These are phyloP conservation scores for Ascaphus truei DNA, from an alignment of 2,113 vertebrate species.

Conservation along the genomic window DNA sequence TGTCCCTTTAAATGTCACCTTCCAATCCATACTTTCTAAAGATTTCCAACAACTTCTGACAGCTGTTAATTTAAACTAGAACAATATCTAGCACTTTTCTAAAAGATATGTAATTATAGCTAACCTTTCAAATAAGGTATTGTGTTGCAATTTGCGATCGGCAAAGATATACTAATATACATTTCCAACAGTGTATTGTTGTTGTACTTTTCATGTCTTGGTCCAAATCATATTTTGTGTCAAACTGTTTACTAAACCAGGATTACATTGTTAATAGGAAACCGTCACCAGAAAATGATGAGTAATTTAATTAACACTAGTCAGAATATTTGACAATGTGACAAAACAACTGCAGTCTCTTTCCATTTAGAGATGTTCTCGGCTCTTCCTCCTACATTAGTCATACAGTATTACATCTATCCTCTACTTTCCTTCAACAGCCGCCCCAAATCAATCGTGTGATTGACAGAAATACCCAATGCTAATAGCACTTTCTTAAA, in stretches of 20 bases:
- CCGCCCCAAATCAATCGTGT: slow-evolving; percentile 20
- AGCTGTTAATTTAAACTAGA: neutral
- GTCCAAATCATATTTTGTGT: slow-evolving; percentile 1
- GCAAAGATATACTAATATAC: slow-evolving; percentile 10
- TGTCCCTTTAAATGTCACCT: neutral
- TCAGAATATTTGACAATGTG: slow-evolving; percentile 18
- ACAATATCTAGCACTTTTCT: slow-evolving; percentile 26
- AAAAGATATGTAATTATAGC: slow-evolving; percentile 32
- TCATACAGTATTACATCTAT: slow-evolving; percentile 8
- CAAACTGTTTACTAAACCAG: neutral
- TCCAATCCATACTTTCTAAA: slow-evolving; percentile 16
- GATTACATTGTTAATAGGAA: neutral
- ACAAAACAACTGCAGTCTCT: slow-evolving; percentile 10
- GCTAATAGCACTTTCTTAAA: slow-evolving; percentile 19
- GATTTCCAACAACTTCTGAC: neutral
- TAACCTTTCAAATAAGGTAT: slow-evolving; percentile 25
- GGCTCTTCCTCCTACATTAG: slow-evolving; percentile 18
- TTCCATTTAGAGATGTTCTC: slow-evolving; percentile 10
- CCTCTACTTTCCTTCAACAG: slow-evolving; percentile 1
- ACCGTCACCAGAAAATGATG: neutral
- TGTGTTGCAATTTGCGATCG: neutral
- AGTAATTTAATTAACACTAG: slow-evolving; percentile 11
- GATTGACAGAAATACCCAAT: slow-evolving; percentile 28
- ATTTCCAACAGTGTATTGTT: neutral
- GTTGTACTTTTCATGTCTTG: neutral